A percentile compares a stretch with the other conserved stretches of the same genome.
Evolutionary conservation across 2,797 vertebrate genomes (phyloP).

Genomic region (Manis javanica): DNA sequence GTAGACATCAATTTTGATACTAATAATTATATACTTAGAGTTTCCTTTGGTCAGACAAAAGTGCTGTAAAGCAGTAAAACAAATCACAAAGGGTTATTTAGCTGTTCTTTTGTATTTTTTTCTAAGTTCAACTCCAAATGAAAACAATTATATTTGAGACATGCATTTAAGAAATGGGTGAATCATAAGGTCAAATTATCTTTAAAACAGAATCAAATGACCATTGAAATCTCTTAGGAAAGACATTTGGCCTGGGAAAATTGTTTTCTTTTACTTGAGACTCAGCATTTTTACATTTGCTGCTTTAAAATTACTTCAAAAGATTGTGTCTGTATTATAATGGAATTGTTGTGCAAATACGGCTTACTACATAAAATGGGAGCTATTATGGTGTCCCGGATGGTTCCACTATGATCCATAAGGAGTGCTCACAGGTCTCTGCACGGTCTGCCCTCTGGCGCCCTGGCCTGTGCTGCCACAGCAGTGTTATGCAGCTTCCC

Average conservation of each 20-base stretch:
- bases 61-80: background rate
- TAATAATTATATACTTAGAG: constrained; percentile 32
- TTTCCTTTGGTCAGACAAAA: constrained; percentile 58
- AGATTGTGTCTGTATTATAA: constrained; percentile 83
- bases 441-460: constrained; percentile 81
- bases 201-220: constrained; percentile 84
- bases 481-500: background rate
- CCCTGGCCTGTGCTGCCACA: constrained; percentile 61
- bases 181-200: constrained; percentile 82
- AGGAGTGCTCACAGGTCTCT: constrained; percentile 49
- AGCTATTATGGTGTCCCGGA: constrained; percentile 70
- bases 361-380: constrained; percentile 82
- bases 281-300: constrained; percentile 79
- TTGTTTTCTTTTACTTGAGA: constrained; percentile 81
- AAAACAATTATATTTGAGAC: constrained; percentile 71
- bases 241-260: constrained; percentile 79
- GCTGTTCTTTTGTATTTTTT: constrained; percentile 38
- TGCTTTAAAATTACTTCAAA: constrained; percentile 83
- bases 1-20: constrained; percentile 57
- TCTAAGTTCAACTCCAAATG: constrained; percentile 71
- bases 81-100: constrained; percentile 58
- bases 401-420: constrained; percentile 65
- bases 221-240: constrained; percentile 81
- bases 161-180: constrained; percentile 43
- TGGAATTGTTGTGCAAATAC: constrained; percentile 84